Evolutionary conservation across 2,113 vertebrate species (phyloP).

Genomic region (Megalops atlanticus): DNA sequence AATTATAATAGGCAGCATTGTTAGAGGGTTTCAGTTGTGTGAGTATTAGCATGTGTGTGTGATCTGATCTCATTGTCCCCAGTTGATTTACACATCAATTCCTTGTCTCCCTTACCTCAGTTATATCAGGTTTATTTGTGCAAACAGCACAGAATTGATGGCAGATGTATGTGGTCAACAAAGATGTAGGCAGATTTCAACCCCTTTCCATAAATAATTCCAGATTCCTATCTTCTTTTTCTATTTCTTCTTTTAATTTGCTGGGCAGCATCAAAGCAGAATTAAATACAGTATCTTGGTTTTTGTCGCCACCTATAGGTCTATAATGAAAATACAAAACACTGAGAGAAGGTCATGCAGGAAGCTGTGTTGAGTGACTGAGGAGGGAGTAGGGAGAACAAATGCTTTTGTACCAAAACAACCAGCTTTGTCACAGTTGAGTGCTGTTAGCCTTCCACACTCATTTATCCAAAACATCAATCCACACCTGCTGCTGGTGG

Average conservation of each 20-base stretch:
- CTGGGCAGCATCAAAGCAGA: neutral
- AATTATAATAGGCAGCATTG: too few relatives aligned
- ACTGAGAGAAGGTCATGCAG: neutral
- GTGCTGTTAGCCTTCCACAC: slow-evolving; percentile 45
- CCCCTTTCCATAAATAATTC: neutral
- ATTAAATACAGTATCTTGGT: neutral
- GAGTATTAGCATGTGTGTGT: neutral
- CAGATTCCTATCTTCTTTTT: too few relatives aligned
- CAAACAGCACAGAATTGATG: neutral
- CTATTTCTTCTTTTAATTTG: neutral
- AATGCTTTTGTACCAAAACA: neutral
- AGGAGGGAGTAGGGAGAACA: neutral
- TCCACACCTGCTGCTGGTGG: slow-evolving; percentile 24
- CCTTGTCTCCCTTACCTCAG: neutral
- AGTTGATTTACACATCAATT: neutral
- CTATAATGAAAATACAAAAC: neutral
- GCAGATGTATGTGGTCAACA: neutral
- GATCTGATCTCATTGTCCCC: neutral
- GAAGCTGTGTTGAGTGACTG: neutral
- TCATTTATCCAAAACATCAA: slow-evolving; percentile 44
- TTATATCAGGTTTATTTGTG: neutral
- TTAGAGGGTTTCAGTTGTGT: too few relatives aligned
- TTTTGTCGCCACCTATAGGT: slow-evolving; percentile 39
- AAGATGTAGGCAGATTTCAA: neutral
- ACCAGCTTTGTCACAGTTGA: slow-evolving; percentile 14